Base-by-base conservation (phyloP, 2,113 vertebrate genomes). In the Procapra przewalskii region DNA sequence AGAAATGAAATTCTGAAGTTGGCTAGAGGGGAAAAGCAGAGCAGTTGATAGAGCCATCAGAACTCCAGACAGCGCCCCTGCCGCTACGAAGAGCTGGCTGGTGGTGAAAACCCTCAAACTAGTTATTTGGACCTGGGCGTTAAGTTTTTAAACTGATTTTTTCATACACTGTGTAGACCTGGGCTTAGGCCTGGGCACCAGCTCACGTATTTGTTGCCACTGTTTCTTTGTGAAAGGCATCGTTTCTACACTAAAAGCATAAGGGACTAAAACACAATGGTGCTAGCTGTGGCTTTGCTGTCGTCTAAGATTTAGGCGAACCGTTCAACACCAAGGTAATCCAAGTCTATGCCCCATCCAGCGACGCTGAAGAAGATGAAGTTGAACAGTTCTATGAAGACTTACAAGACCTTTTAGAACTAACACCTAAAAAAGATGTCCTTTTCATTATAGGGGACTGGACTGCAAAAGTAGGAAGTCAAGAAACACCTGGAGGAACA, bases 1-100 rank as follows among this genome's bases (percentile, higher is more conserved):
- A 90, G 90, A 4, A 21, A 12, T 91, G 96, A 79, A 67, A 96
- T 25, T 97, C 90, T 84, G 91, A 92, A 93, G 81, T 96, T 96
- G 87, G 21, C 15, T 15, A 1, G 62, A 83, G 96, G 92, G 84
- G 96, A 84, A 59, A 36, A 97, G 97, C 31, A 84, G 52, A 59
- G 77, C n/a, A 23, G 33, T 75, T 48, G 60, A 96, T 87, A 93
- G 0, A 90, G 91, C 48, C 54, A 6, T 96, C 15, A 50, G 55
- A 52, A 43, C 23, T 77, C 59, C 16, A 88, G 77, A 79, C 67
- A 48, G 57, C 4, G 21, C 12, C 33, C 92, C n/a, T 90, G 62
- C 80, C 25, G 43, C 36, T 91, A 50, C 62, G 40, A 50, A 94
- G 8, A 81, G 60, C 36, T 43, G 45, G 55, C 45, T n/a, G 33